Percentiles rank a stretch among this genome's conserved stretches.
These are phyloP conservation scores for Philhelius pedissequus DNA, from an alignment of 2,888 invertebrate genomes.

Conservation along the genomic window DNA sequence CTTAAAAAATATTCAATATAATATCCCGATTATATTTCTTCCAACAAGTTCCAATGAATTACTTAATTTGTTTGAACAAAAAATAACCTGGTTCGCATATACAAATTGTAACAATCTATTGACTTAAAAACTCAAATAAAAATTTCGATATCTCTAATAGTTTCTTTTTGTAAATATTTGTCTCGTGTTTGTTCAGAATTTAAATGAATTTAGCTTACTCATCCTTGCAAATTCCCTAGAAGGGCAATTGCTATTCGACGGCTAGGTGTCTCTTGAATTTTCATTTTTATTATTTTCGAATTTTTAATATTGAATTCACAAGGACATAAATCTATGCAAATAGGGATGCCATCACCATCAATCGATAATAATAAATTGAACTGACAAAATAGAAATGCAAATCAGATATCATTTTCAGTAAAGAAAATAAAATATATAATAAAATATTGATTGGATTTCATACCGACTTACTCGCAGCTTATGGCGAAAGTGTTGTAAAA, in stretches of 20 bases:
- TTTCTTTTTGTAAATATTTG: slow-evolving; percentile 56
- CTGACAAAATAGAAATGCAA: slow-evolving; percentile 28
- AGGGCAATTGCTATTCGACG: background rate
- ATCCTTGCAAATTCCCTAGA: background rate
- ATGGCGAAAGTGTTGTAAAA: background rate
- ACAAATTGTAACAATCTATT: slow-evolving; percentile 28
- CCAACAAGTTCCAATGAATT: too few relatives aligned
- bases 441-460: slow-evolving; percentile 44
- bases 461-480: background rate
- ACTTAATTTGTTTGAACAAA: too few relatives aligned
- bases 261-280: slow-evolving; percentile 16
- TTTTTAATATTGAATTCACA: slow-evolving; percentile 41
- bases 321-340: slow-evolving; percentile 28
- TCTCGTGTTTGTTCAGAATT: slow-evolving; percentile 58
- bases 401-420: slow-evolving; percentile 15
- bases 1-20: too few relatives aligned
- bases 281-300: background rate
- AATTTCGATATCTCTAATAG: slow-evolving; percentile 20
- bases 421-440: background rate
- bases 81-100: too few relatives aligned
- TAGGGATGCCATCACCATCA: background rate
- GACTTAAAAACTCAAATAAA: slow-evolving; percentile 31
- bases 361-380: slow-evolving; percentile 37
- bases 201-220: slow-evolving; percentile 15
- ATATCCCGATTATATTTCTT: too few relatives aligned